phyloP scores from a whole-genome alignment of 1,140 invertebrate species.

The Neodiprion pinetum region DNA sequence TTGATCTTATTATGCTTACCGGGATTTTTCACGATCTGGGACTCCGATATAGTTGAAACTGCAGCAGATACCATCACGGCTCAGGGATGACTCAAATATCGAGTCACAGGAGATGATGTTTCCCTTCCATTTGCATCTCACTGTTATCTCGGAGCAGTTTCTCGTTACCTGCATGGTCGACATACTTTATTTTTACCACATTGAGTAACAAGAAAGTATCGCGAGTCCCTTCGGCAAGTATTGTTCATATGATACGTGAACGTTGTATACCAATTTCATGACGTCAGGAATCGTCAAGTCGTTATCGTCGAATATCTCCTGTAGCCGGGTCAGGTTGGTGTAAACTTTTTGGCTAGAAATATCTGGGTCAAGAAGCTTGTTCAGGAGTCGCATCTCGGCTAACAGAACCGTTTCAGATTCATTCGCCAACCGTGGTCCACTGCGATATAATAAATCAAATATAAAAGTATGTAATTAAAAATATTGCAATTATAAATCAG shows the following conservation, averaged over 20 bases:
- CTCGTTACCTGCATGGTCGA: slow-evolving; percentile 47
- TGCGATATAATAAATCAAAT: too few relatives aligned
- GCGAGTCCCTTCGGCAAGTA: slow-evolving; percentile 51
- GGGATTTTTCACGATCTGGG: slow-evolving; percentile 24
- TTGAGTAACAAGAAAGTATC: slow-evolving; percentile 20
- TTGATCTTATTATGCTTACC: too few relatives aligned
- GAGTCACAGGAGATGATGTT: slow-evolving; percentile 62
- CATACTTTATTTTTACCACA: slow-evolving; percentile 19
- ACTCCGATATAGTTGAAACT: slow-evolving; percentile 67
- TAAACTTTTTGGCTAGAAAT: slow-evolving; percentile 28
- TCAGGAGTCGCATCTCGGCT: slow-evolving; percentile 37
- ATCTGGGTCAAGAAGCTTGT: slow-evolving; percentile 41
- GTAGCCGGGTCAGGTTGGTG: slow-evolving; percentile 43
- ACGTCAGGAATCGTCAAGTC: slow-evolving; percentile 47
- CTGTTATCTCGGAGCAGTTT: slow-evolving; percentile 64
- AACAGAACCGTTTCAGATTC: slow-evolving; percentile 35
- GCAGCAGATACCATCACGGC: slow-evolving; percentile 67
- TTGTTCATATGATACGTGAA: slow-evolving; percentile 33
- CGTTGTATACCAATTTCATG: slow-evolving; percentile 31
- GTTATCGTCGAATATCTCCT: slow-evolving; percentile 54
- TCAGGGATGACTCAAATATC: slow-evolving; percentile 66
- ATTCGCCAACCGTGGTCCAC: not conserved
- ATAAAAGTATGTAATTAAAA: slow-evolving; percentile 12
- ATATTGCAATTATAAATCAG: slow-evolving; percentile 2
- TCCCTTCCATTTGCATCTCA: slow-evolving; percentile 72